Evolutionary conservation across 2,113 vertebrate species (phyloP).

Genomic region (Raja brachyura): DNA sequence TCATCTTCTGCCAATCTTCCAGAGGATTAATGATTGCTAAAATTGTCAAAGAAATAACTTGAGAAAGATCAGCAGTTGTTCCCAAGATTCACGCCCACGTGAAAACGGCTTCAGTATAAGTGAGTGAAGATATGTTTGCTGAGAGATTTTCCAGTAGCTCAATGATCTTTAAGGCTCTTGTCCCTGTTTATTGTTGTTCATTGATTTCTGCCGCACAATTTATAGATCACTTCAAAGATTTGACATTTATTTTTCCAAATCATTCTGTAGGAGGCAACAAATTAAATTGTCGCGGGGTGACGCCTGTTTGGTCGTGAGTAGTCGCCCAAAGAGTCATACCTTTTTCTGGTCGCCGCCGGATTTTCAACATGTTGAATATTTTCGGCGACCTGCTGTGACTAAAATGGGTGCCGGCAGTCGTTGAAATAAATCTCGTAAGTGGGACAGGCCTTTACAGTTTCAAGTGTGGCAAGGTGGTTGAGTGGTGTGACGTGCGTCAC

Average conservation of each 20-base stretch:
- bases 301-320: too few relatives aligned
- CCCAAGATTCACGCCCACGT: background rate
- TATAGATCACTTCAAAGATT: background rate
- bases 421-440: too few relatives aligned
- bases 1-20: background rate
- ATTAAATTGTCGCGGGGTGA: background rate
- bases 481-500: background rate
- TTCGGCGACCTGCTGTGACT: too few relatives aligned
- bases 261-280: background rate
- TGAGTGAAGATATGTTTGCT: too few relatives aligned
- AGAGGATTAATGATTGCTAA: background rate
- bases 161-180: background rate
- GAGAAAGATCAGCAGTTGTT: background rate
- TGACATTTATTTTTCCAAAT: background rate
- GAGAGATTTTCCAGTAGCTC: background rate
- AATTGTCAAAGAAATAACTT: background rate
- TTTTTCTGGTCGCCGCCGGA: too few relatives aligned
- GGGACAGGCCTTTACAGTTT: too few relatives aligned
- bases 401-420: too few relatives aligned
- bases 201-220: background rate
- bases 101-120: background rate
- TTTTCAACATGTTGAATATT: too few relatives aligned
- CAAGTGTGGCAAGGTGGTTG: too few relatives aligned
- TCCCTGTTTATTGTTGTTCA: background rate
- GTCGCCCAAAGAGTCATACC: too few relatives aligned